Percentiles rank a stretch among this genome's conserved stretches.
phyloP scores from a whole-genome alignment of 2,888 invertebrate species.

The Gasteruption jaculator region DNA sequence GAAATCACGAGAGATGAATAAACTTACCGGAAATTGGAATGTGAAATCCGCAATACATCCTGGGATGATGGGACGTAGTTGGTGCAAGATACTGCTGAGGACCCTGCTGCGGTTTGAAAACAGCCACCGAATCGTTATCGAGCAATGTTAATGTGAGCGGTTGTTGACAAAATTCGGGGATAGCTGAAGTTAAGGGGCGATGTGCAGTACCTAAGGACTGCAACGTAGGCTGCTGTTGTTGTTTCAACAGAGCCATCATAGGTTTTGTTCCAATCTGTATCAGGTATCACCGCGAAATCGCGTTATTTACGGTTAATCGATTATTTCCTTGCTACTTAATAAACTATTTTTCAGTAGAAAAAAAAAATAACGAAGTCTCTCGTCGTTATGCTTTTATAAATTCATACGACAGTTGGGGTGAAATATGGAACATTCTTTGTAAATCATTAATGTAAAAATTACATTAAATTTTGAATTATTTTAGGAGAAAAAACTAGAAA shows the following conservation, averaged over 20 bases:
- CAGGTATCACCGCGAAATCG: too few species aligned
- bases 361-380: conserved; percentile 9
- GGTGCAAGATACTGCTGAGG: conserved; percentile 40
- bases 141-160: conserved; percentile 45
- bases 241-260: conserved; percentile 48
- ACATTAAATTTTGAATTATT: too few species aligned
- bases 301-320: too few species aligned
- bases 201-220: conserved; percentile 44
- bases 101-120: conserved; percentile 46
- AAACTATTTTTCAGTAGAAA: too few species aligned
- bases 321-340: too few species aligned
- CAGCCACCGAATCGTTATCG: conserved; percentile 46
- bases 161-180: conserved; percentile 40
- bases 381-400: neutral
- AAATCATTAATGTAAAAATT: neutral
- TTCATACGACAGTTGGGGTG: conserved; percentile 1
- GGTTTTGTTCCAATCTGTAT: conserved; percentile 48
- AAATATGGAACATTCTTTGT: neutral
- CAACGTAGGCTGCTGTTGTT: conserved; percentile 45
- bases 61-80: conserved; percentile 36
- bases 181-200: conserved; percentile 40
- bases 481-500: too few species aligned
- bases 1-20: neutral
- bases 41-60: conserved; percentile 50
- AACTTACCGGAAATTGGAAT: conserved; percentile 52